Percentiles rank a stretch among this genome's conserved stretches.
Evolutionary conservation across 2,888 invertebrate species (phyloP).

Genomic region (Leucoma salicis): DNA sequence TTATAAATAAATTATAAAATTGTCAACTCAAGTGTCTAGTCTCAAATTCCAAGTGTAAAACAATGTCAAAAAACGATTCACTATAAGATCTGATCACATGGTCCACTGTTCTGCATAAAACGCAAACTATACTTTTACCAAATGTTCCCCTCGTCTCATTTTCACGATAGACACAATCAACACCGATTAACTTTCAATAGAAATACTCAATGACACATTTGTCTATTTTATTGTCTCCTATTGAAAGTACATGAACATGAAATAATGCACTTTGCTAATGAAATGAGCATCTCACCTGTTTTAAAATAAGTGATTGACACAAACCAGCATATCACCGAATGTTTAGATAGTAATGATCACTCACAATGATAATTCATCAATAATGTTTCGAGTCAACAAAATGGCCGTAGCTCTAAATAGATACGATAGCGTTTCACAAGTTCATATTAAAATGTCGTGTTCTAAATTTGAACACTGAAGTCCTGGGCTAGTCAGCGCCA

Average conservation of each 20-base stretch:
- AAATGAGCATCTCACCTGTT: constrained; percentile 56
- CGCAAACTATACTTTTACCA: constrained; percentile 69
- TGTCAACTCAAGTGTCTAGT: constrained; percentile 72
- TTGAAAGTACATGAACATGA: constrained; percentile 67
- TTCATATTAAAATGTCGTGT: constrained; percentile 53
- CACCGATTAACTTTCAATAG: constrained; percentile 71
- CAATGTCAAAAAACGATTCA: constrained; percentile 77
- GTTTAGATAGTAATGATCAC: constrained; percentile 50
- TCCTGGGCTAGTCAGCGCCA: constrained; percentile 79
- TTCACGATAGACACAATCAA: constrained; percentile 70
- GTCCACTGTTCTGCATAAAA: constrained; percentile 76
- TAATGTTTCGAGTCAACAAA: constrained; percentile 51
- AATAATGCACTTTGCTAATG: constrained; percentile 64
- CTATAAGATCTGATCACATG: constrained; percentile 74
- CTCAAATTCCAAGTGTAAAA: constrained; percentile 67
- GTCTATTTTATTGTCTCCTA: constrained; percentile 65
- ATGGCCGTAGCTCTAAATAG: constrained; percentile 42
- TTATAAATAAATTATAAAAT: constrained; percentile 79
- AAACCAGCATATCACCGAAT: constrained; percentile 44
- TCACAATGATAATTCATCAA: constrained; percentile 52
- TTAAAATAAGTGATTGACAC: constrained; percentile 50
- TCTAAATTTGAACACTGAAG: constrained; percentile 48
- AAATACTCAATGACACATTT: constrained; percentile 59
- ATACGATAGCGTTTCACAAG: constrained; percentile 48
- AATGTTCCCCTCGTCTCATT: constrained; percentile 60